Evolutionary conservation across 2,888 invertebrate species (phyloP).

Genomic region (Zele albiditarsus): DNA sequence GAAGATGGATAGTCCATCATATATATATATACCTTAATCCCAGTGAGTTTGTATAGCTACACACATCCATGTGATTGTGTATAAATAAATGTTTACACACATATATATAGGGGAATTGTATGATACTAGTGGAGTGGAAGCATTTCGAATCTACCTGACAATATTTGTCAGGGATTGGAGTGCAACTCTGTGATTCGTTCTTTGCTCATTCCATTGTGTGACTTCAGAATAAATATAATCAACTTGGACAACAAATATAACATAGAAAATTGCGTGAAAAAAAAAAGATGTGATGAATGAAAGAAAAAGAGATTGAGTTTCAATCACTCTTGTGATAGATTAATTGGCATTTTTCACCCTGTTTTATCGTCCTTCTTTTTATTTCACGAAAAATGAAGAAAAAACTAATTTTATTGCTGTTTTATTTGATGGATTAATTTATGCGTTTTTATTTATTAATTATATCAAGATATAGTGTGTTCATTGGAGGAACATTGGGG

Average conservation of each 20-base stretch:
- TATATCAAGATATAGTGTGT: too few relatives aligned
- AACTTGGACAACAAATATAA: background rate
- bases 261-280: conserved; percentile 11
- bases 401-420: background rate
- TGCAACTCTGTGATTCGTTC: conserved; percentile 44
- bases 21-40: conserved; percentile 11
- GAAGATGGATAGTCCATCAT: conserved; percentile 7
- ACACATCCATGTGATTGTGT: background rate
- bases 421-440: background rate
- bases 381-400: background rate
- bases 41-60: background rate
- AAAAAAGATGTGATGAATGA: background rate
- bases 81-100: background rate
- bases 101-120: conserved; percentile 6
- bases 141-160: conserved; percentile 50
- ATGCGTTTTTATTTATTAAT: too few relatives aligned
- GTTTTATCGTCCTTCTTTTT: background rate
- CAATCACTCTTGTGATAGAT: background rate
- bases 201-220: conserved; percentile 15
- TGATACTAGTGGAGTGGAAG: conserved; percentile 31
- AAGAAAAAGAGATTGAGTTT: background rate
- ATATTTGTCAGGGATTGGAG: conserved; percentile 49
- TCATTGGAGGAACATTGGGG: too few relatives aligned
- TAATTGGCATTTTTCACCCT: background rate
- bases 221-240: conserved; percentile 42